These are phyloP conservation scores for Alces alces DNA, from an alignment of 2,113 vertebrate genomes.

Conservation along the genomic window DNA sequence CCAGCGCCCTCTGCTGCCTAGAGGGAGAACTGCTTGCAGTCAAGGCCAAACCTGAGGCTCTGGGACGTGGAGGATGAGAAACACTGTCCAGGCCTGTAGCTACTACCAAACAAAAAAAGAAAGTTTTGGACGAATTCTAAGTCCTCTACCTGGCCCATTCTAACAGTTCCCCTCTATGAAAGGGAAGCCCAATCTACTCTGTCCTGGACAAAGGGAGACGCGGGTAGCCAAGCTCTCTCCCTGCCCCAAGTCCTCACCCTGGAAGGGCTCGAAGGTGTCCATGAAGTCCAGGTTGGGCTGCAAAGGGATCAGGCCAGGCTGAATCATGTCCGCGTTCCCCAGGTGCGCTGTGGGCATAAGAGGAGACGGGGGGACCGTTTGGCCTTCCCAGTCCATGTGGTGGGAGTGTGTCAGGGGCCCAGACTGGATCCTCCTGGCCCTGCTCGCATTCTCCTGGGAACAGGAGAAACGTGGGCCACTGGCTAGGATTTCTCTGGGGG, in stretches of 20 bases:
- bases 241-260: conserved; percentile 82
- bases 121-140: neutral
- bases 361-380: neutral
- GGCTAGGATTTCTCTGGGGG: neutral
- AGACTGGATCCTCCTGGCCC: neutral
- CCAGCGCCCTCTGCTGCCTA: conserved; percentile 53
- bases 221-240: neutral
- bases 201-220: neutral
- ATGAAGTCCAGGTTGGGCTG: conserved; percentile 99
- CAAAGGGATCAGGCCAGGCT: conserved; percentile 95
- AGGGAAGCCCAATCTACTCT: neutral
- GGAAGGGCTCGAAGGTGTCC: conserved; percentile 96
- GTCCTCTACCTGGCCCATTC: neutral
- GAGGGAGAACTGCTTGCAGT: neutral
- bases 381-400: neutral
- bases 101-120: neutral
- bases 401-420: neutral
- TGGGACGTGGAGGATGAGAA: neutral
- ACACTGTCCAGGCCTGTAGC: neutral
- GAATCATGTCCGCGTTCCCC: conserved; percentile 99
- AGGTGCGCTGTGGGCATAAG: conserved; percentile 86
- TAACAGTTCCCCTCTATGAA: neutral
- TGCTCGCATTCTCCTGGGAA: neutral
- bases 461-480: neutral
- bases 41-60: neutral